Evolutionary conservation across 2,888 invertebrate species (phyloP).

Genomic region (Stenolophus ochropezus): DNA sequence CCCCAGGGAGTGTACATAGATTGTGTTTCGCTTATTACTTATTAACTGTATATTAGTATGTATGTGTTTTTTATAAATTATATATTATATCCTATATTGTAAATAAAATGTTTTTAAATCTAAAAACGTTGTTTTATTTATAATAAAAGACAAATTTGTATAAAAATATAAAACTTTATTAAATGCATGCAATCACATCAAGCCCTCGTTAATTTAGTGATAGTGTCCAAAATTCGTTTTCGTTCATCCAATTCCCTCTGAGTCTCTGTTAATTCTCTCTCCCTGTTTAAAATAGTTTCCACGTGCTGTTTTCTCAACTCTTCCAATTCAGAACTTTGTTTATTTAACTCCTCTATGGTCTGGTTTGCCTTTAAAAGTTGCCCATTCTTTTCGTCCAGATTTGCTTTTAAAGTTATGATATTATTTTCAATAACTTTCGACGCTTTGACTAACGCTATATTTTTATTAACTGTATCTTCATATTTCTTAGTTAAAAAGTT

Average conservation of each 20-base stretch:
- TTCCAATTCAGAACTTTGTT: slow-evolving; percentile 68
- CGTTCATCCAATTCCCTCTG: slow-evolving; percentile 66
- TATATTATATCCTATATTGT: slow-evolving; percentile 21
- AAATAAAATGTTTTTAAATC: slow-evolving; percentile 12
- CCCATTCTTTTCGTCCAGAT: slow-evolving; percentile 16
- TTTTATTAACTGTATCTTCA: slow-evolving; percentile 49
- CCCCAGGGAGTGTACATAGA: neutral
- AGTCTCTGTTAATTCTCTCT: slow-evolving; percentile 66
- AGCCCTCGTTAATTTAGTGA: slow-evolving; percentile 68
- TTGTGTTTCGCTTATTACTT: neutral
- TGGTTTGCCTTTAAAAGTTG: neutral
- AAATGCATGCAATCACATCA: neutral
- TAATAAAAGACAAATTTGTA: slow-evolving; percentile 11
- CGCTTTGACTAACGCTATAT: slow-evolving; percentile 52
- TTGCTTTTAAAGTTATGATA: neutral
- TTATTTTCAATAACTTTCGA: slow-evolving; percentile 50
- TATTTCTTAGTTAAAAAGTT: slow-evolving; percentile 48
- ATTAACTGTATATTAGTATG: slow-evolving; percentile 15
- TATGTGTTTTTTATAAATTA: slow-evolving; percentile 24
- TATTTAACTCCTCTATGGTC: slow-evolving; percentile 25
- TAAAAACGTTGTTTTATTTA: neutral
- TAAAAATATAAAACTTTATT: slow-evolving; percentile 26
- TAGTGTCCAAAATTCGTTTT: slow-evolving; percentile 68
- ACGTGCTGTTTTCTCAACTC: slow-evolving; percentile 64
- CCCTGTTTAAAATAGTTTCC: slow-evolving; percentile 63